A percentile compares a stretch with the other conserved stretches of the same genome.
Evolutionary conservation across 2,113 vertebrate species (phyloP).

Genomic region (Zingel zingel): DNA sequence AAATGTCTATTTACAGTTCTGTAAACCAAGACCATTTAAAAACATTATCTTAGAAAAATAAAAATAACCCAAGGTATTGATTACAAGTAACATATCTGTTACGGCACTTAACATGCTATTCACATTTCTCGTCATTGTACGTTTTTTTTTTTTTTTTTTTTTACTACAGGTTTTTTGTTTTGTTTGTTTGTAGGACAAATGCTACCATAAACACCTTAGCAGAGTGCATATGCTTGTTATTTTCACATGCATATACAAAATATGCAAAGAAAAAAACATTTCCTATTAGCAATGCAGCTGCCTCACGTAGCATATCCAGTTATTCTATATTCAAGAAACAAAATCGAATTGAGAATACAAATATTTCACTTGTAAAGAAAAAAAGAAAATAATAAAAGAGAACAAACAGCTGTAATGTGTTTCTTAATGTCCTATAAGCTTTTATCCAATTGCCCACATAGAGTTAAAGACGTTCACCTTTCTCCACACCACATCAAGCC

Average conservation of each 20-base stretch:
- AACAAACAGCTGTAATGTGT: conserved; percentile 25
- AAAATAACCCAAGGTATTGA: conserved; percentile 56
- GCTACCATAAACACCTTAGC: conserved; percentile 17
- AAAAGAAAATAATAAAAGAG: not conserved
- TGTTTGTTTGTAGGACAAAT: conserved; percentile 28
- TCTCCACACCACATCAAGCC: conserved; percentile 42
- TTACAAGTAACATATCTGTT: conserved; percentile 49
- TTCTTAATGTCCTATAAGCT: conserved; percentile 21
- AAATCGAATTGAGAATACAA: conserved; percentile 41
- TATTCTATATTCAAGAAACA: conserved; percentile 21
- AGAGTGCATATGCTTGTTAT: conserved; percentile 26
- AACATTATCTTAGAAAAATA: conserved; percentile 71
- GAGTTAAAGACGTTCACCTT: conserved; percentile 29
- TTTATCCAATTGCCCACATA: not conserved
- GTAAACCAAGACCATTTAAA: conserved; percentile 73
- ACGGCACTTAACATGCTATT: conserved; percentile 50
- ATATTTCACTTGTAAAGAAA: conserved; percentile 41
- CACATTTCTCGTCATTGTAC: conserved; percentile 50
- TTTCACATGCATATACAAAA: conserved; percentile 55
- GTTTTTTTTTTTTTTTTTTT: conserved; percentile 6
- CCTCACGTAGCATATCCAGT: conserved; percentile 51
- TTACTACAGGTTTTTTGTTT: conserved; percentile 32
- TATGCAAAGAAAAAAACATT: conserved; percentile 49
- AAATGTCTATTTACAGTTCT: conserved; percentile 65
- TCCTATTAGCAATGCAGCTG: conserved; percentile 48